Evolutionary conservation across 2,113 vertebrate genomes (phyloP), one percentile per base, ranked within the genome.

Genomic region (Pangasianodon gigas): DNA sequence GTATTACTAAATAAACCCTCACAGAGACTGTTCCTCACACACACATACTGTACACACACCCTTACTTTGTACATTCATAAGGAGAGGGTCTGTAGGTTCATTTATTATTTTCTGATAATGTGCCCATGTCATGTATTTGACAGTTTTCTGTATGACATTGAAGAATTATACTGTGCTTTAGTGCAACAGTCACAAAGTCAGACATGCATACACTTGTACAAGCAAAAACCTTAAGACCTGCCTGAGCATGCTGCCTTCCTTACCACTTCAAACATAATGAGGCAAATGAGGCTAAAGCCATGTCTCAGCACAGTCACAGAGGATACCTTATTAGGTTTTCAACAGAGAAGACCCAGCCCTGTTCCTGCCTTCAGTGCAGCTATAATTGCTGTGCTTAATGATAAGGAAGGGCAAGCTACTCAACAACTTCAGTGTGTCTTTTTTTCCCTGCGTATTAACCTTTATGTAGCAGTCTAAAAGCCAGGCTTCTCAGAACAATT

Each of bases 191-290:
- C 37, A 69, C 51, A 74, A 46, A n/a, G 51, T 48, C 85, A 74
- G 32, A 79, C 84, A 87, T 65, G 41, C 85, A 82, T 80, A 71
- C 62, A 82, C 75, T 83, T 41, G 58, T 16, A 81, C n/a, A 46
- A 32, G n/a, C 60, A 52, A 10, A 19, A 41, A 86, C 29, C 0
- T 41, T 56, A 54, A 88, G 65, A 69, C 87, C 79, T 84, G 87
- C 44, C 65, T 19, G 26, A 89, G 51, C 87, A 18, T 58, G 80
- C 51, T 54, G 32, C n/a, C 62, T 83, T 77, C 24, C n/a, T 44
- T 9, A 37, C 29, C 41, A 82, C 37, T 58, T 37, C 54, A 79
- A 62, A 69, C 14, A 4, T 51, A 79, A 79, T 52, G 26, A 67
- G 46, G 13, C 84, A 29, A 86, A 85, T 77, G 54, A 32, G 54